Conservation (phyloP, 64 coral and sea anemone genomes). For the Montipora efflorescens region DNA sequence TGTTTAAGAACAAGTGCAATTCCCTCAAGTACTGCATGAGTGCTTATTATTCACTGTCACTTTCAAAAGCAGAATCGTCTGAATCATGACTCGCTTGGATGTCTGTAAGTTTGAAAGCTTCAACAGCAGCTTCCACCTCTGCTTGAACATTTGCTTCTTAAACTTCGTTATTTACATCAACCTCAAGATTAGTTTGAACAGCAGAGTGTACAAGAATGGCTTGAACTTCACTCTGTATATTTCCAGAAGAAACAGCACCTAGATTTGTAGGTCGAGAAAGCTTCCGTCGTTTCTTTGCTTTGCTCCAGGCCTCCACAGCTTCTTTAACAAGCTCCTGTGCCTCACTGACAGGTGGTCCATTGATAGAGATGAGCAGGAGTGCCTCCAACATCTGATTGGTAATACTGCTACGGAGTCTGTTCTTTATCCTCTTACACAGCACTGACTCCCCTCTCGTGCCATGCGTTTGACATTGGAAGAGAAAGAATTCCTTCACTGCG, state of each 20-base stretch:
- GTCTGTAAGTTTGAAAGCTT: too few species aligned
- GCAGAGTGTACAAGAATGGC: not conserved
- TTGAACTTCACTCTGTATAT: not conserved
- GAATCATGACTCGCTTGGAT: too few species aligned
- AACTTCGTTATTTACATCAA: not conserved
- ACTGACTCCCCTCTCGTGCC: slow-evolving; percentile 13
- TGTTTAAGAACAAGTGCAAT: too few species aligned
- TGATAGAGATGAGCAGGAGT: not conserved
- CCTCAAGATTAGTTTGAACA: slow-evolving; percentile 4
- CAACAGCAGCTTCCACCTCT: too few species aligned
- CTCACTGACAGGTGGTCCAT: not conserved
- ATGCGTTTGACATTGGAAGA: not conserved
- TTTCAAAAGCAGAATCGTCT: too few species aligned
- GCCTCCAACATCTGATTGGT: not conserved
- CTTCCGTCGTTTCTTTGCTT: slow-evolving; percentile 26
- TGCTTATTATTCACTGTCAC: too few species aligned
- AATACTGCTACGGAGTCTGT: not conserved
- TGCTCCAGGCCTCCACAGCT: not conserved
- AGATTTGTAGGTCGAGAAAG: not conserved
- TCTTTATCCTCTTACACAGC: slow-evolving; percentile 39
- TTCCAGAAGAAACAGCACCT: slow-evolving; percentile 22
- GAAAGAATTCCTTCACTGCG: slow-evolving; percentile 19
- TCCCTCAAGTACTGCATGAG: too few species aligned
- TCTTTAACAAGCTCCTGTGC: too few species aligned
- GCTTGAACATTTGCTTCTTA: slow-evolving; percentile 6